Evolutionary conservation across 2,113 vertebrate genomes (phyloP).

Genomic region (Indicator indicator): DNA sequence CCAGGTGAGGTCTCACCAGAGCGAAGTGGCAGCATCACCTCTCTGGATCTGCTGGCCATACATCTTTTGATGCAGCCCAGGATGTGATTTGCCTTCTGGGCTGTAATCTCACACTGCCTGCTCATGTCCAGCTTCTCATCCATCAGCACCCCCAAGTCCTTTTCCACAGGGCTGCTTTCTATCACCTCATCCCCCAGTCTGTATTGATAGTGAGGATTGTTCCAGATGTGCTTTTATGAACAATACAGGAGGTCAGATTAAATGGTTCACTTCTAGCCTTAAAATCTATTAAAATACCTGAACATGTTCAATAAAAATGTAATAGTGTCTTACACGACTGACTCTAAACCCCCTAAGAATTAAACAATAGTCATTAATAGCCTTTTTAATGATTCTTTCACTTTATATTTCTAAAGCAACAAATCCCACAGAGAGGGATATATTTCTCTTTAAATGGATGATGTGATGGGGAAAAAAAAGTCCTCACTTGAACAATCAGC

Average conservation of each 20-base stretch:
- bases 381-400: conserved; percentile 11
- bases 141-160: no score
- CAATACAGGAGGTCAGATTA: conserved; percentile 2
- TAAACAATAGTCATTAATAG: conserved; percentile 35
- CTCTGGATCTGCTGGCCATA: no score
- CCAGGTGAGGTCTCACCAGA: no score
- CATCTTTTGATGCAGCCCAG: no score
- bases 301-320: conserved; percentile 36
- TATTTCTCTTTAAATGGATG: conserved; percentile 8
- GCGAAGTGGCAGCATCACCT: no score
- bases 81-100: no score
- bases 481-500: background rate
- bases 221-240: conserved; percentile 8
- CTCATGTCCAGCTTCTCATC: no score
- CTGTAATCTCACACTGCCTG: no score
- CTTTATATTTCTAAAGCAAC: background rate
- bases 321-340: conserved; percentile 9
- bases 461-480: background rate
- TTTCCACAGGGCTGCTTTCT: no score
- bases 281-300: conserved; percentile 19
- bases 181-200: no score
- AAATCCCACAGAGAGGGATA: background rate
- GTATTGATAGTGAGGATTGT: no score
- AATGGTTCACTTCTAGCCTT: conserved; percentile 22
- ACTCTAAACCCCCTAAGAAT: background rate